A percentile compares a stretch with the other conserved stretches of the same genome.
Conservation (phyloP, 2,797 vertebrate species). For the Lithobates pipiens region DNA sequence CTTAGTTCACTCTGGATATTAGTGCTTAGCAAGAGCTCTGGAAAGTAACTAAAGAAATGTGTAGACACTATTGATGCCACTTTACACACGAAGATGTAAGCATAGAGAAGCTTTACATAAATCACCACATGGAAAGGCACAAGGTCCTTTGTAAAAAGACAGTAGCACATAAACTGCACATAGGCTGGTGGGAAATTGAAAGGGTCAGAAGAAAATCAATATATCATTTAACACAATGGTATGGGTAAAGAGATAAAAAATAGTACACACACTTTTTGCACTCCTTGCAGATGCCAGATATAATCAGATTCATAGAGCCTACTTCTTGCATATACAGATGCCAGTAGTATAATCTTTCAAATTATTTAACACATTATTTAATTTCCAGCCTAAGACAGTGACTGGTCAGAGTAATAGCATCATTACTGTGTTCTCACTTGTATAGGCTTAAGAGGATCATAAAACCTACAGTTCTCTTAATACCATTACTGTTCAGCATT, state of each 20-base stretch:
- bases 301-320: neutral
- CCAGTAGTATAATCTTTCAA: conserved; percentile 1
- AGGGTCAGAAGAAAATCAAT: too few relatives aligned
- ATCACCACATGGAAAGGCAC: too few relatives aligned
- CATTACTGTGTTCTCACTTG: conserved; percentile 10
- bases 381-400: conserved; percentile 15
- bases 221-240: neutral
- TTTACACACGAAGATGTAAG: too few relatives aligned
- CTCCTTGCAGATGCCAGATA: neutral
- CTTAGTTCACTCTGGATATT: too few relatives aligned
- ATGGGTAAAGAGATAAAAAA: neutral
- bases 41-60: too few relatives aligned
- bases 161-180: too few relatives aligned
- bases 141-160: too few relatives aligned
- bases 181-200: too few relatives aligned
- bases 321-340: neutral
- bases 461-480: neutral
- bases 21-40: too few relatives aligned
- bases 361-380: conserved; percentile 29
- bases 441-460: conserved; percentile 20
- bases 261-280: neutral
- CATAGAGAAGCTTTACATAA: too few relatives aligned
- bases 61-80: too few relatives aligned
- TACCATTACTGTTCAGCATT: neutral
- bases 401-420: conserved; percentile 35